These are phyloP conservation scores for Spatulosminthurus flaviceps DNA, from an alignment of 2,888 invertebrate species.

Conservation along the genomic window DNA sequence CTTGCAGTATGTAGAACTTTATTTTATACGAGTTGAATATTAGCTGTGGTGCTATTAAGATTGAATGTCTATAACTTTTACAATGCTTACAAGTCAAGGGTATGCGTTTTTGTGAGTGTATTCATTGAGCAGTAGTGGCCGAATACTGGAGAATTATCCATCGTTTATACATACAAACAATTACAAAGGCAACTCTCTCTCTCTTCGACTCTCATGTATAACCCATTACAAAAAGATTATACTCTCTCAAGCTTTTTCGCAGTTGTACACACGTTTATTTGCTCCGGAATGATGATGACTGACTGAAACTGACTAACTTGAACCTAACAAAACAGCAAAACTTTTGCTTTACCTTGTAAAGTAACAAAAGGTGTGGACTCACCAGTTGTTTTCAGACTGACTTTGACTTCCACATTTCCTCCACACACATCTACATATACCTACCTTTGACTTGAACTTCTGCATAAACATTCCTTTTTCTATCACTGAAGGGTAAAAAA, in stretches of 20 bases:
- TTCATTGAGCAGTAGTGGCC: not conserved
- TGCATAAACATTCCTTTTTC: no score
- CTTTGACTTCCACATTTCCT: not conserved
- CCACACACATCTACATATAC: no score
- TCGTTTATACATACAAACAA: not conserved
- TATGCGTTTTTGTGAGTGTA: not conserved
- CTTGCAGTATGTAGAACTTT: not conserved
- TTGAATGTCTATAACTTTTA: slow-evolving; percentile 11
- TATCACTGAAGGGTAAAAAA: no score
- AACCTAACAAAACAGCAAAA: not conserved
- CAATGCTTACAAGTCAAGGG: not conserved
- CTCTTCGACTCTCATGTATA: not conserved
- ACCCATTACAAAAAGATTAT: not conserved
- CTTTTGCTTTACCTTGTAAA: not conserved
- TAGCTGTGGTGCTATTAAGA: slow-evolving; percentile 24
- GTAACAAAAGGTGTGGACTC: slow-evolving; percentile 9
- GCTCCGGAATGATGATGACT: slow-evolving; percentile 6
- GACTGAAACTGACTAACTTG: not conserved
- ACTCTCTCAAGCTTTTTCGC: not conserved
- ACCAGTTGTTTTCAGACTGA: not conserved
- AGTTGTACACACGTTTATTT: not conserved
- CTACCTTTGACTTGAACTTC: no score
- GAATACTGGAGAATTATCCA: not conserved
- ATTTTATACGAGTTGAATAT: slow-evolving; percentile 7
- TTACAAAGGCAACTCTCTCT: no score